Percentiles rank a stretch among this genome's conserved stretches.
phyloP scores from a whole-genome alignment of 2,113 vertebrate species.

The Oncorhynchus tshawytscha region DNA sequence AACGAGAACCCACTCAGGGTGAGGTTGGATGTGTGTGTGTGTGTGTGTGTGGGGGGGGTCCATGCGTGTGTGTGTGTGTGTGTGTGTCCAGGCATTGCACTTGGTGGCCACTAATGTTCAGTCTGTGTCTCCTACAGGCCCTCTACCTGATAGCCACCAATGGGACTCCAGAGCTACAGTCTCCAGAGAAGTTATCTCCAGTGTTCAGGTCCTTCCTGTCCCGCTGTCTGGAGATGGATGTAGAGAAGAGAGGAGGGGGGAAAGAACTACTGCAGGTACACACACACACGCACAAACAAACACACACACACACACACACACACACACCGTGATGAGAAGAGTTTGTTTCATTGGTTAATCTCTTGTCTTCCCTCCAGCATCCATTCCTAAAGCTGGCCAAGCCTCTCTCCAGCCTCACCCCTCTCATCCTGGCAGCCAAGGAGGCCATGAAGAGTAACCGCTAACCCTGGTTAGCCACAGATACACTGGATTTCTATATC shows the following conservation, averaged over 20 bases:
- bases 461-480: constrained; percentile 32
- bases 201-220: constrained; percentile 74
- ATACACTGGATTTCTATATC: neutral
- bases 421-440: constrained; percentile 76
- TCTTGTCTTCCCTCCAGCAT: constrained; percentile 50
- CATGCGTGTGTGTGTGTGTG: neutral
- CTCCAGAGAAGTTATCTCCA: constrained; percentile 74
- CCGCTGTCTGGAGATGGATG: constrained; percentile 77
- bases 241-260: constrained; percentile 74
- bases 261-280: constrained; percentile 72
- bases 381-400: constrained; percentile 75
- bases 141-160: constrained; percentile 79
- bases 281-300: neutral
- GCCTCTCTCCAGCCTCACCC: constrained; percentile 75
- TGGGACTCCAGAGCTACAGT: constrained; percentile 77
- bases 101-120: neutral
- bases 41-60: neutral
- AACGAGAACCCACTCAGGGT: constrained; percentile 97
- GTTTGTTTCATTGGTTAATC: neutral
- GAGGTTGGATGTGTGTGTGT: constrained; percentile 53
- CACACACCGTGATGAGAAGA: neutral
- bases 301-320: neutral
- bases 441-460: constrained; percentile 76
- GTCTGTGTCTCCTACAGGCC: constrained; percentile 48
- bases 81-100: neutral